Percentiles rank a stretch among this genome's conserved stretches.
These are phyloP conservation scores for Aspidapion aeneum DNA, from an alignment of 2,888 invertebrate genomes.

Conservation along the genomic window DNA sequence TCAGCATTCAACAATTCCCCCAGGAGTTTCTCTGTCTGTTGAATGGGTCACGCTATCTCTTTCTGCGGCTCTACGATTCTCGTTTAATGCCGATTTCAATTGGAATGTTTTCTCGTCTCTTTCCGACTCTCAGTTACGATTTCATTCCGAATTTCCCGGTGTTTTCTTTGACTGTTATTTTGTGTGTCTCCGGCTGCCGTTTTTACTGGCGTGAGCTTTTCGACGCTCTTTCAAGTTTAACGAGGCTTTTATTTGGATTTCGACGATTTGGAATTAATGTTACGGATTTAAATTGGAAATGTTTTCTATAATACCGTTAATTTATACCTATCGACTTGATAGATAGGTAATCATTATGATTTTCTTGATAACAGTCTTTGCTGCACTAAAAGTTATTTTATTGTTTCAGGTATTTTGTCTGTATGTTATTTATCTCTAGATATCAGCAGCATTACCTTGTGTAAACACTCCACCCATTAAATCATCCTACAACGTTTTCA, in stretches of 20 bases:
- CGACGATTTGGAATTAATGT: neutral
- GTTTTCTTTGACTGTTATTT: conserved; percentile 25
- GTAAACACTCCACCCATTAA: neutral
- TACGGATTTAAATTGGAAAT: neutral
- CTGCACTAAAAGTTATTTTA: too few species aligned
- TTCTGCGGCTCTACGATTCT: conserved; percentile 27
- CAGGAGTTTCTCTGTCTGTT: conserved; percentile 44
- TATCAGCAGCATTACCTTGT: neutral
- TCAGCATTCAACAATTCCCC: conserved; percentile 39
- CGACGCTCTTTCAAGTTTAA: neutral
- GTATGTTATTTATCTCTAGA: too few species aligned
- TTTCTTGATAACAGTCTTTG: too few species aligned
- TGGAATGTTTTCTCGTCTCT: neutral
- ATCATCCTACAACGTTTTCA: neutral
- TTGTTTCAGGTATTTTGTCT: too few species aligned
- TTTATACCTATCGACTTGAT: too few species aligned
- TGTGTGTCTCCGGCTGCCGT: conserved; percentile 6
- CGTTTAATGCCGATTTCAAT: conserved; percentile 17
- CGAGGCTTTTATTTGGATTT: neutral
- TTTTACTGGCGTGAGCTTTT: neutral
- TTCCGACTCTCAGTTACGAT: neutral
- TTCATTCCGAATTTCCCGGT: neutral
- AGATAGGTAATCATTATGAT: too few species aligned
- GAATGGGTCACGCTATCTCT: conserved; percentile 41
- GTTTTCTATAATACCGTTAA: too few species aligned